Evolutionary conservation across 2,113 vertebrate species (phyloP).

Genomic region (Etia nguti): DNA sequence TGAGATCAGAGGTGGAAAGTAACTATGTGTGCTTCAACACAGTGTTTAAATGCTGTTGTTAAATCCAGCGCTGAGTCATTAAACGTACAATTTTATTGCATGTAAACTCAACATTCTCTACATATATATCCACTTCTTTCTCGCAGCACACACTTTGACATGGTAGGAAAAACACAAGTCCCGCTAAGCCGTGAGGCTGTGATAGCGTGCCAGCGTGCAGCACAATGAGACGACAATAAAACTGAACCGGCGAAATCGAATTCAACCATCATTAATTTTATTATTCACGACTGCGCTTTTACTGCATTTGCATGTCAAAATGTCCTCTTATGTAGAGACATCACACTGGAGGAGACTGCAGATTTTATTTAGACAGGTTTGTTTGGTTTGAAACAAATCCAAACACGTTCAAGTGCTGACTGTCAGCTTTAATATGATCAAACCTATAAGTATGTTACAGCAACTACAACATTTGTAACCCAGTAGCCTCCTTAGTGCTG

Average conservation of each 20-base stretch:
- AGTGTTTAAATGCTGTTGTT: not conserved
- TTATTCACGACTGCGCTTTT: not conserved
- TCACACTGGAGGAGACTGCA: not conserved
- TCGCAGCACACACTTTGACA: not conserved
- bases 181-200: not conserved
- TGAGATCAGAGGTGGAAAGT: conserved; percentile 45
- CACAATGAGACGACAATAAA: not conserved
- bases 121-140: not conserved
- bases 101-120: not conserved
- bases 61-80: not conserved
- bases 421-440: not conserved
- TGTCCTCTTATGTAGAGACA: not conserved
- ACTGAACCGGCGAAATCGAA: not conserved
- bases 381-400: not conserved
- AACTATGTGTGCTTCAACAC: not conserved
- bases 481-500: not conserved
- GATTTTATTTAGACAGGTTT: not conserved
- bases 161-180: not conserved
- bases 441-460: not conserved
- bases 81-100: not conserved
- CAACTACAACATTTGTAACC: not conserved
- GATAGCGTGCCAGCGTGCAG: not conserved
- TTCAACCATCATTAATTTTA: not conserved
- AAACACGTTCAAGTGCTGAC: not conserved
- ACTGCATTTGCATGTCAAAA: not conserved